A percentile compares a stretch with the other conserved stretches of the same genome.
These are phyloP conservation scores for Steinernema carpocapsae DNA, from an alignment of 2,888 invertebrate species.

Conservation along the genomic window DNA sequence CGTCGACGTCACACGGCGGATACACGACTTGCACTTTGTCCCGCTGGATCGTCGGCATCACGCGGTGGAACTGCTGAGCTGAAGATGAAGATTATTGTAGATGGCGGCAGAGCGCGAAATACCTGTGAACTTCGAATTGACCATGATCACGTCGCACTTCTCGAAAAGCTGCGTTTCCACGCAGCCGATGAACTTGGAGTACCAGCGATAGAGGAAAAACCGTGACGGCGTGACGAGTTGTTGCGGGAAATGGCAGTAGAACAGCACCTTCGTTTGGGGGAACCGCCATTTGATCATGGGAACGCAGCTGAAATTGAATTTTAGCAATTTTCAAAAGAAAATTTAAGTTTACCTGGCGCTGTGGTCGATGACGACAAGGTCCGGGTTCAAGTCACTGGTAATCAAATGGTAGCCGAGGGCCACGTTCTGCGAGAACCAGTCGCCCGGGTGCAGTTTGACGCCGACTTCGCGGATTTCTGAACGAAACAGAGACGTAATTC, in stretches of 20 bases:
- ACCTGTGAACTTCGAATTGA: slow-evolving; percentile 73
- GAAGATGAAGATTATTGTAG: slow-evolving; percentile 33
- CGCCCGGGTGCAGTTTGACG: slow-evolving; percentile 65
- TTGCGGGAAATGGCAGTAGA: slow-evolving; percentile 68
- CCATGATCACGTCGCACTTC: slow-evolving; percentile 71
- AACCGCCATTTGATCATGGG: slow-evolving; percentile 68
- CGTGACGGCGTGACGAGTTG: slow-evolving; percentile 67
- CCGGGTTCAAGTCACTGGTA: slow-evolving; percentile 61
- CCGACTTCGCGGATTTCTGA: slow-evolving; percentile 64
- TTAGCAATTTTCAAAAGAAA: no score
- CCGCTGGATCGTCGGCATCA: slow-evolving; percentile 64
- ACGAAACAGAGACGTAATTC: neutral
- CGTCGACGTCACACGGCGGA: slow-evolving; percentile 68
- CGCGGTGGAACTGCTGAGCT: slow-evolving; percentile 59
- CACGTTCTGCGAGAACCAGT: slow-evolving; percentile 68
- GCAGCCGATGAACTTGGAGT: slow-evolving; percentile 63
- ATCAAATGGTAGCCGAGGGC: slow-evolving; percentile 65
- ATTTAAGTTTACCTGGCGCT: slow-evolving; percentile 66
- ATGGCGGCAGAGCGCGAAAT: neutral
- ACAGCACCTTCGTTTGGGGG: slow-evolving; percentile 62
- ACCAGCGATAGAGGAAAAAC: slow-evolving; percentile 68
- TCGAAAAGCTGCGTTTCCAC: slow-evolving; percentile 71
- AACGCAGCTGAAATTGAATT: slow-evolving; percentile 56
- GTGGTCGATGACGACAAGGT: slow-evolving; percentile 66
- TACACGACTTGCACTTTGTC: slow-evolving; percentile 66